Base-by-base conservation (phyloP, 1,140 invertebrate species). In the Drosophila albomicans region DNA sequence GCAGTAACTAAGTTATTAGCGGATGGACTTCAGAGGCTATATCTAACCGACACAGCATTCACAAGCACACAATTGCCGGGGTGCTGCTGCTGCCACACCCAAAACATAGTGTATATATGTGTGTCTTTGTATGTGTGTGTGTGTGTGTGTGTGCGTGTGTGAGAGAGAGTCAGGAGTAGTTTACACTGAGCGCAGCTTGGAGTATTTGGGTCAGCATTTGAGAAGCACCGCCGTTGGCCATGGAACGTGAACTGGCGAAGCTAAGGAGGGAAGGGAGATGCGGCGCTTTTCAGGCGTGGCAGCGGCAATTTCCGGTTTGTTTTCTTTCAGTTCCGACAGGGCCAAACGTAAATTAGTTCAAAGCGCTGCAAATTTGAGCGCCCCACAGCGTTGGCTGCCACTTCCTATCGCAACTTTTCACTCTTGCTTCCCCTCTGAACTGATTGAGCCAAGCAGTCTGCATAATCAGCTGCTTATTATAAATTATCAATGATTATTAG, bases 401-500 rank as follows among this genome's bases (percentile, higher is more conserved):
- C 75, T 66, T 74, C 79, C 74, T 7, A 41, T 28, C 16, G 11
- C 0, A 32, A 35, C 32, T 35, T 32, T 6, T 20, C 11, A 2
- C 11, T 16, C 10, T 6, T 13, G 0, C 49, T 5, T 6, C 1
- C 10, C 41, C 10, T 30, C 3, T 5, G 25, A 57, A 57, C 59
- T 61, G 68, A 78, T 82, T 72, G 45, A 63, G 43, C 41, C 28
- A 38, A 54, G 35, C n/a, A 49, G 41, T 49, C 52, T 52, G 77
- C 67, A 71, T 84, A 75, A 85, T 85, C 77, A 84, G 73, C 32
- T 81, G 81, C 81, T 78, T 85, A 85, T 81, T 85, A 81, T 78
- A 71, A 85, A 85, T 85, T 85, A 85, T 71, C 68, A 85, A 86
- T 85, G 78, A 78, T 81, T 84, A 85, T 77, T 81, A 85, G 78